Evolutionary conservation across 2,888 invertebrate species (phyloP).

Genomic region (Tetragonula carbonaria): DNA sequence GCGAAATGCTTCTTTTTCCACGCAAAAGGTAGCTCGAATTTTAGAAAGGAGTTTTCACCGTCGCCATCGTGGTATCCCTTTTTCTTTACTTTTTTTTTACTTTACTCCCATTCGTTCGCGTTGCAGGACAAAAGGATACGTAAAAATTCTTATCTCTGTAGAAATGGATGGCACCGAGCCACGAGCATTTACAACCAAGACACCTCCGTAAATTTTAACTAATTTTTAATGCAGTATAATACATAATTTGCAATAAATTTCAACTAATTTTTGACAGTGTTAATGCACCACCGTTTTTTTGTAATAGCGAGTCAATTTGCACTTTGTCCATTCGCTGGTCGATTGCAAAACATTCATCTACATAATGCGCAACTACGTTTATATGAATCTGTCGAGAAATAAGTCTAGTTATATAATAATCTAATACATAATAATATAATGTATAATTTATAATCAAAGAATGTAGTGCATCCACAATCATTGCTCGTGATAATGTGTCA

Average conservation of each 20-base stretch:
- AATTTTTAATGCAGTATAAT: no score
- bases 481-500: not conserved
- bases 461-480: not conserved
- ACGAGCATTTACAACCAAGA: conserved; percentile 13
- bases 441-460: no score
- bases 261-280: not conserved
- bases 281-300: not conserved
- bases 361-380: no score
- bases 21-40: conserved; percentile 15
- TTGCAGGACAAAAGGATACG: not conserved
- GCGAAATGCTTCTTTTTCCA: not conserved
- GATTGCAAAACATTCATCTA: not conserved
- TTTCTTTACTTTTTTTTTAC: not conserved
- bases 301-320: not conserved
- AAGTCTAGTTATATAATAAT: no score
- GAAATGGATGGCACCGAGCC: not conserved
- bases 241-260: no score
- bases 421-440: no score
- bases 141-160: conserved; percentile 10
- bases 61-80: not conserved
- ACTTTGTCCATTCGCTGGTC: not conserved
- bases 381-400: no score
- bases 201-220: not conserved
- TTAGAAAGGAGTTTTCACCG: conserved; percentile 10
- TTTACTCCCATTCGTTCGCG: not conserved